phyloP scores from a whole-genome alignment of 2,888 invertebrate species.

The Therioaphis trifolii region DNA sequence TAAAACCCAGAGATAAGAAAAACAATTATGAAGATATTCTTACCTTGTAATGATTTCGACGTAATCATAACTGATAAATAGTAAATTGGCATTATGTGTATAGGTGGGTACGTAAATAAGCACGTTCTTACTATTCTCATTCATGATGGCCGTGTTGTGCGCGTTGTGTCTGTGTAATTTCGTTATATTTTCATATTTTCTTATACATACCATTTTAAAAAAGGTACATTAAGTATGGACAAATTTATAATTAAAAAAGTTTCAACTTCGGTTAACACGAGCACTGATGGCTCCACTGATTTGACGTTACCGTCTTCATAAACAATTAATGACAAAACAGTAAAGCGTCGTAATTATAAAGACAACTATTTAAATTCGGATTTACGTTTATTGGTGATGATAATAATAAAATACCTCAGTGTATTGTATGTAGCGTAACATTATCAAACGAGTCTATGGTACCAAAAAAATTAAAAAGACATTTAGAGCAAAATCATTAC shows the following conservation, averaged over 20 bases:
- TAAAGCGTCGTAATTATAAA: slow-evolving; percentile 66
- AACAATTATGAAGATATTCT: background rate
- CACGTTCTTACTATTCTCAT: slow-evolving; percentile 3
- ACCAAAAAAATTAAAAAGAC: slow-evolving; percentile 62
- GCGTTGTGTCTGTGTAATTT: background rate
- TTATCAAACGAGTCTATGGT: slow-evolving; percentile 62
- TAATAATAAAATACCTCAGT: slow-evolving; percentile 24
- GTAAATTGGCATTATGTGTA: background rate
- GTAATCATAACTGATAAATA: background rate
- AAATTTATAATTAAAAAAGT: slow-evolving; percentile 1
- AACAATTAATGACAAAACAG: slow-evolving; percentile 10
- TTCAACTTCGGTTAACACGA: background rate
- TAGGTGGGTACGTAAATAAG: slow-evolving; percentile 22
- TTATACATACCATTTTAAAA: background rate
- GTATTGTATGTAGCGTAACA: slow-evolving; percentile 57
- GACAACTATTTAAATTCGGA: slow-evolving; percentile 39
- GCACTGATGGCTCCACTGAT: background rate
- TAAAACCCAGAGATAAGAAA: slow-evolving; percentile 17
- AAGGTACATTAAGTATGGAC: background rate
- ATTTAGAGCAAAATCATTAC: slow-evolving; percentile 60
- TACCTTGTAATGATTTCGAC: background rate
- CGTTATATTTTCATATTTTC: background rate
- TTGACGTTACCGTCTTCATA: background rate
- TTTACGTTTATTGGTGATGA: background rate
- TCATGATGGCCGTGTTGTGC: background rate